phyloP scores from a whole-genome alignment of 2,888 invertebrate genomes.

The Yponomeuta evonymella region DNA sequence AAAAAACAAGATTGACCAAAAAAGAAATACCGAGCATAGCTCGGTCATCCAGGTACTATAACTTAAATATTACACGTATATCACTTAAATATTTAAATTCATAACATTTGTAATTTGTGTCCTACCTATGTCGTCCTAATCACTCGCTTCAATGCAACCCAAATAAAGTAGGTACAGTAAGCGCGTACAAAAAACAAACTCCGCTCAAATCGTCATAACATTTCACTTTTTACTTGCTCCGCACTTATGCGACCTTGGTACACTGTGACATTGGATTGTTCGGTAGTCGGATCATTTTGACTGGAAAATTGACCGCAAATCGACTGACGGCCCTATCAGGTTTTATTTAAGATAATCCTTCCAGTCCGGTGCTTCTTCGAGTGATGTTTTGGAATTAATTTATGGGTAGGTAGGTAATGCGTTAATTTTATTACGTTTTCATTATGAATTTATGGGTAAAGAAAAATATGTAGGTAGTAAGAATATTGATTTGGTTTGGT shows the following conservation, averaged over 20 bases:
- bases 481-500: no score
- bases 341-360: not conserved
- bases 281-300: conserved; percentile 24
- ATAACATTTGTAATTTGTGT: no score
- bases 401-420: not conserved
- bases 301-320: conserved; percentile 35
- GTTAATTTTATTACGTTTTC: not conserved
- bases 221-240: not conserved
- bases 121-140: no score
- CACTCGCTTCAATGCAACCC: not conserved
- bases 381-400: not conserved
- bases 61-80: no score
- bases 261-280: not conserved
- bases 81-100: no score
- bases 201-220: conserved; percentile 4
- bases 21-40: no score
- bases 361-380: not conserved
- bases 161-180: conserved; percentile 1
- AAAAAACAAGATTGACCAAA: no score
- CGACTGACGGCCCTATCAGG: conserved; percentile 4
- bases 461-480: no score
- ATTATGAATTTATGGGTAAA: not conserved
- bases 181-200: not conserved
- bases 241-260: conserved; percentile 10
- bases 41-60: no score